Evolutionary conservation across 2,113 vertebrate genomes (phyloP), one percentile per base, ranked within the genome.

Genomic region (Irena cyanogastra): DNA sequence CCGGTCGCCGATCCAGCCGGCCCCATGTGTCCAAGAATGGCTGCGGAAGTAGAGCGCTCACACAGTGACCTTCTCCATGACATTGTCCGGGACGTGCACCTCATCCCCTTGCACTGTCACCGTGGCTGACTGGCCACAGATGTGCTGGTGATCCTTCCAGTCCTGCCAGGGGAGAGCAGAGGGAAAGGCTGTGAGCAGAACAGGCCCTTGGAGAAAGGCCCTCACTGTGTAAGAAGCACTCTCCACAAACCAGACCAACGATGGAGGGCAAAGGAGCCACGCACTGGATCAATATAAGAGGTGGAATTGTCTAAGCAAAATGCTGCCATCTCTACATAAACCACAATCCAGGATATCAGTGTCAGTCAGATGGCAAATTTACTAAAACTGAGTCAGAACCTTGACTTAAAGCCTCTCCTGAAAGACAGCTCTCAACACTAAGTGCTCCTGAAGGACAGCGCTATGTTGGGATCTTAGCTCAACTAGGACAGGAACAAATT

Each of bases 81-180:
- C 98, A 1, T 98, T 95, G 47, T 98, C 97, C 0, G 98, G 42
- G 8, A 99, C 98, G 1, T 99, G 98, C 91, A 98, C 98, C 10
- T 99, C 99, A 1, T 98, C 97, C 0, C 96, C 98, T 60, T 98
- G 99, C 44, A 98, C 95, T 0, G 98, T 96, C 87, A 99, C 95
- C 0, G 98, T 97, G 17, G 97, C 83, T 0, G 98, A 86, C 97
- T 99, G 99, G 24, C 98, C 98, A 12, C 99, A 99, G 78, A 98
- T 92, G 60, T 99, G 99, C 95, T 99, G 99, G 96, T 99, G 99
- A 59, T 99, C 99, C 93, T 99, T 99, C 99, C 99, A 99, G 97
- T 99, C 99, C 99, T 99, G 97, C 23, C 11, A 68, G 69, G 45
- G 53, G 65, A 69, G 39, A 70, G 81, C 68, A 82, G n/a, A 65